phyloP scores from a whole-genome alignment of 2,113 vertebrate species.

The Elgaria multicarinata region DNA sequence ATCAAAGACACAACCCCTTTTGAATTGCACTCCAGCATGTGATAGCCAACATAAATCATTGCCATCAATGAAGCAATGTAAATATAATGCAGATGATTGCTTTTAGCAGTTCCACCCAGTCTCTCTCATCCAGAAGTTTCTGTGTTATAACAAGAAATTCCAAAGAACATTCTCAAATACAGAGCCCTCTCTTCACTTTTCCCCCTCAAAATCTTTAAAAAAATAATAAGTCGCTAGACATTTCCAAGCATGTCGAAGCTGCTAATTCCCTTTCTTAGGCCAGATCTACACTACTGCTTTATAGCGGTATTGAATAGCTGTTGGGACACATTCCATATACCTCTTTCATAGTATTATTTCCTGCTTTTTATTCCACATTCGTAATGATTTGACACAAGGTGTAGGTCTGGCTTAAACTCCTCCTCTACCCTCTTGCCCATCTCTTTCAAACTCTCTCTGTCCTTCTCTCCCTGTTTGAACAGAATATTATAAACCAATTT shows the following conservation, averaged over 20 bases:
- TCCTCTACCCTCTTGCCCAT: background rate
- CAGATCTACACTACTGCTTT: too few species aligned
- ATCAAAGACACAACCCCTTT: background rate
- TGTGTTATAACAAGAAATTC: constrained; percentile 29
- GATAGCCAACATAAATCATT: background rate
- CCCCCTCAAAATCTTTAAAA: background rate
- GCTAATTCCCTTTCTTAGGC: background rate
- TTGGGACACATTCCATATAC: too few species aligned
- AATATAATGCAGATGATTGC: background rate
- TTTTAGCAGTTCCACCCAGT: fast-evolving
- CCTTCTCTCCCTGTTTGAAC: background rate
- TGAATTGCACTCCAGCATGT: background rate
- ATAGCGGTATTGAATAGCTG: too few species aligned
- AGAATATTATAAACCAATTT: background rate
- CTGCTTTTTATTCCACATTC: too few species aligned
- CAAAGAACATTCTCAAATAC: background rate
- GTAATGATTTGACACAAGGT: too few species aligned
- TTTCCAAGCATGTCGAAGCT: background rate
- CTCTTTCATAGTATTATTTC: too few species aligned
- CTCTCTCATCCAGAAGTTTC: background rate
- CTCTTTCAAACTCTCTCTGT: background rate
- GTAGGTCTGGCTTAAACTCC: too few species aligned
- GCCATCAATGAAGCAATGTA: background rate
- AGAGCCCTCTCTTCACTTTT: background rate
- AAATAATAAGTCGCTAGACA: too few species aligned